Evolutionary conservation across 1,140 invertebrate genomes (phyloP).

Genomic region (Metopolophium dirhodum): DNA sequence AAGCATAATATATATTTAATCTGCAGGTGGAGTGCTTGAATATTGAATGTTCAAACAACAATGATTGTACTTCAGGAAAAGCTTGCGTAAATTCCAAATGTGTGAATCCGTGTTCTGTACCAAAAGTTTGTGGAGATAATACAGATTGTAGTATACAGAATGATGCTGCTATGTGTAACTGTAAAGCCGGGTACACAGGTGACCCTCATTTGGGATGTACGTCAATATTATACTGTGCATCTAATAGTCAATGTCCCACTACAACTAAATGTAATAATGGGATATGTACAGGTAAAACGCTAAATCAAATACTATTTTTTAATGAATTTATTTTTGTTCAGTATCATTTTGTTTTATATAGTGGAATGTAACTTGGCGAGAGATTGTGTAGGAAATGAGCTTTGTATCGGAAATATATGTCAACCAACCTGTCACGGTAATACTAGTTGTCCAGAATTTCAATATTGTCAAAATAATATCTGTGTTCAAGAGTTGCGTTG

Average conservation of each 20-base stretch:
- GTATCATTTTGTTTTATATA: conserved; percentile 61
- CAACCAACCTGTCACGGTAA: conserved; percentile 80
- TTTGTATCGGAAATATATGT: conserved; percentile 80
- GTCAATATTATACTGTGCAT: conserved; percentile 60
- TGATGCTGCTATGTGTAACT: conserved; percentile 74
- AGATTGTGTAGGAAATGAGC: conserved; percentile 80
- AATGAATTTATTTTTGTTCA: background rate
- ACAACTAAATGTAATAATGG: conserved; percentile 82
- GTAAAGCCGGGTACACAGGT: conserved; percentile 81
- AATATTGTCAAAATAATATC: conserved; percentile 81
- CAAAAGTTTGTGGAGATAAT: conserved; percentile 65
- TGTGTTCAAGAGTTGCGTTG: conserved; percentile 82
- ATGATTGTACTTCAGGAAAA: conserved; percentile 63
- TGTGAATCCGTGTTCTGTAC: conserved; percentile 63
- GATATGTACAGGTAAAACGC: conserved; percentile 74
- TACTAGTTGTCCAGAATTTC: conserved; percentile 78
- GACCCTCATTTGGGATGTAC: conserved; percentile 70
- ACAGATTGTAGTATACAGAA: conserved; percentile 63
- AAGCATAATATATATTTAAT: conserved; percentile 16
- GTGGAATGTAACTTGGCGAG: conserved; percentile 76
- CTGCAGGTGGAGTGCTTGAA: conserved; percentile 71
- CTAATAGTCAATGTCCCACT: conserved; percentile 80
- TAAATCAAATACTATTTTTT: background rate
- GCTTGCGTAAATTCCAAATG: conserved; percentile 64
- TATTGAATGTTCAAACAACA: conserved; percentile 64